A percentile compares a stretch with the other conserved stretches of the same genome.
Conservation (phyloP, 2,888 invertebrate species). For the Cloeon dipterum region DNA sequence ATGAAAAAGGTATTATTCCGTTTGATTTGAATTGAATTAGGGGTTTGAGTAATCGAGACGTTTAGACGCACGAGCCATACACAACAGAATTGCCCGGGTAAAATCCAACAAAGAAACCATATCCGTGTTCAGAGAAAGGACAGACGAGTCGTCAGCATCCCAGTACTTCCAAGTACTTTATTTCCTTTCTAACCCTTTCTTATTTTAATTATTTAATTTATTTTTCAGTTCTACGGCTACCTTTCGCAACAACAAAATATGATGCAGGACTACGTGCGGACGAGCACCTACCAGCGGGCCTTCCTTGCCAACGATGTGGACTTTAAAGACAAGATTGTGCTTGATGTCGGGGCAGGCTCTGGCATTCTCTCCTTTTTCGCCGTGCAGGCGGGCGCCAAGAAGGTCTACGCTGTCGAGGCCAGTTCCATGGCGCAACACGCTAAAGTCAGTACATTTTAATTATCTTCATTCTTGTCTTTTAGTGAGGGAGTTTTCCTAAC, state of each 20-base stretch:
- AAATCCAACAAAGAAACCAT: constrained; percentile 40
- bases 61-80: constrained; percentile 48
- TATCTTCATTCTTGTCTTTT: too few relatives aligned
- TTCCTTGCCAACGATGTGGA: constrained; percentile 82
- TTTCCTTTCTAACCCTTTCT: background rate
- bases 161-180: constrained; percentile 71
- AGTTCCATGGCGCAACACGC: constrained; percentile 97
- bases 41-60: constrained; percentile 4
- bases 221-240: constrained; percentile 81
- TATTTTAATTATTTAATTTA: constrained; percentile 5
- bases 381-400: constrained; percentile 86
- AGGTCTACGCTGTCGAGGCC: constrained; percentile 98
- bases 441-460: constrained; percentile 26
- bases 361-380: constrained; percentile 98
- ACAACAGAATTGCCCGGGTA: constrained; percentile 45
- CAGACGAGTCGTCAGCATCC: constrained; percentile 93
- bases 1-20: constrained; percentile 10
- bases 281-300: constrained; percentile 94
- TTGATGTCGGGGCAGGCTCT: constrained; percentile 97
- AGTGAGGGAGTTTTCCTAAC: too few relatives aligned
- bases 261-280: constrained; percentile 98
- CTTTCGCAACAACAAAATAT: constrained; percentile 98
- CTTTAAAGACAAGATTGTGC: constrained; percentile 76
- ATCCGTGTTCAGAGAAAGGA: constrained; percentile 84
- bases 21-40: background rate